phyloP scores from a whole-genome alignment of 2,888 invertebrate genomes.

The Microplitis manilae region DNA sequence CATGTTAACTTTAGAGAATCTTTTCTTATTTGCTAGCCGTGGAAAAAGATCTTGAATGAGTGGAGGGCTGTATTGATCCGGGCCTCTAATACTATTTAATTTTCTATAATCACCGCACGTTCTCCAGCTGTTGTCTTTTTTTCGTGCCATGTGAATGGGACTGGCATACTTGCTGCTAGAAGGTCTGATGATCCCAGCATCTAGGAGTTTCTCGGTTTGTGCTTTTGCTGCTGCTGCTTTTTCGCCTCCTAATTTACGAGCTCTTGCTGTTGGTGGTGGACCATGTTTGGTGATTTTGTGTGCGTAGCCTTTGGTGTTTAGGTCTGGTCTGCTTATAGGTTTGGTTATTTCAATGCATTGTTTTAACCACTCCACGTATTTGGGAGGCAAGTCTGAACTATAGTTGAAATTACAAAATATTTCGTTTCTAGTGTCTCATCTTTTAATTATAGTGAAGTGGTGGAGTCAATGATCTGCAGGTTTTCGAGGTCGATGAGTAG shows the following conservation, averaged over 20 bases:
- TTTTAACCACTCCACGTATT: neutral
- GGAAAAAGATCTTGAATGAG: slow-evolving; percentile 1
- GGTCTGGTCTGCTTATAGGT: neutral
- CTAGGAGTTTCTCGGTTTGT: neutral
- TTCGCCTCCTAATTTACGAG: neutral
- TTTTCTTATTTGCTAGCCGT: neutral
- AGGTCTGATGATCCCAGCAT: neutral
- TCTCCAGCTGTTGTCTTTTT: neutral
- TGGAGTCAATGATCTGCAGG: slow-evolving; percentile 31
- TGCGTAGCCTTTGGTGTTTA: neutral
- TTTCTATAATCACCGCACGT: neutral
- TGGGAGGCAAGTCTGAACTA: neutral
- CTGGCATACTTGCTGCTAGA: neutral
- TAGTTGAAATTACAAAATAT: neutral
- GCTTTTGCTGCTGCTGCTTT: neutral
- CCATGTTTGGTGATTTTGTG: neutral
- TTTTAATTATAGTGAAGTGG: slow-evolving; percentile 23
- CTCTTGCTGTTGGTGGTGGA: neutral
- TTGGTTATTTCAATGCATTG: neutral
- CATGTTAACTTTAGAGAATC: neutral
- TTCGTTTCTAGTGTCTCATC: neutral
- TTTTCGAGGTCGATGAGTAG: slow-evolving; percentile 40
- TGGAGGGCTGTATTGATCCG: neutral
- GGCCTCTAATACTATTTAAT: neutral
- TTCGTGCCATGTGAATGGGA: neutral